phyloP scores from a whole-genome alignment of 1,140 invertebrate genomes.

The Vanessa atalanta region DNA sequence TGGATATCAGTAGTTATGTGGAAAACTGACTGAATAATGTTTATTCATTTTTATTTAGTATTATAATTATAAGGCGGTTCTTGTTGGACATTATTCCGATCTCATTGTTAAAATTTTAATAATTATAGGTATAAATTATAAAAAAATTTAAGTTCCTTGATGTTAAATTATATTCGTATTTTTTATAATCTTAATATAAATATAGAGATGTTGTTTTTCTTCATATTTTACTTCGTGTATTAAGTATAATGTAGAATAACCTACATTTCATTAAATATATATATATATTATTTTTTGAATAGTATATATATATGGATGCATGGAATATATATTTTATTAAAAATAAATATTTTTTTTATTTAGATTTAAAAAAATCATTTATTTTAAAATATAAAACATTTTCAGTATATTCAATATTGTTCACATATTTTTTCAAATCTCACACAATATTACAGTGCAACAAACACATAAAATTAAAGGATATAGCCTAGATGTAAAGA shows the following conservation, averaged over 20 bases:
- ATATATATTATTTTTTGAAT: too few species aligned
- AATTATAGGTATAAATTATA: not conserved
- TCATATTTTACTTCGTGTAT: conserved; percentile 23
- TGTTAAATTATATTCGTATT: not conserved
- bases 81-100: not conserved
- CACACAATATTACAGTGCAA: conserved; percentile 77
- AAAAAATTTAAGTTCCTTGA: not conserved
- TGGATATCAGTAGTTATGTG: too few species aligned
- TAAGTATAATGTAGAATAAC: conserved; percentile 10
- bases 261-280: conserved; percentile 27
- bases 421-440: conserved; percentile 15
- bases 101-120: not conserved
- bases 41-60: not conserved
- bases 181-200: conserved; percentile 14
- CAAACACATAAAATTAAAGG: conserved; percentile 88
- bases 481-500: conserved; percentile 90
- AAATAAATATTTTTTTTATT: too few species aligned
- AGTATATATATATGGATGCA: too few species aligned
- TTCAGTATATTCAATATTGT: not conserved
- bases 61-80: not conserved
- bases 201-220: conserved; percentile 21
- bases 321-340: too few species aligned
- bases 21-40: not conserved
- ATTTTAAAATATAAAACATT: too few species aligned
- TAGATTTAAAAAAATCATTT: too few species aligned